These are phyloP conservation scores for Eilema depressum DNA, from an alignment of 2,888 invertebrate species.

Conservation along the genomic window DNA sequence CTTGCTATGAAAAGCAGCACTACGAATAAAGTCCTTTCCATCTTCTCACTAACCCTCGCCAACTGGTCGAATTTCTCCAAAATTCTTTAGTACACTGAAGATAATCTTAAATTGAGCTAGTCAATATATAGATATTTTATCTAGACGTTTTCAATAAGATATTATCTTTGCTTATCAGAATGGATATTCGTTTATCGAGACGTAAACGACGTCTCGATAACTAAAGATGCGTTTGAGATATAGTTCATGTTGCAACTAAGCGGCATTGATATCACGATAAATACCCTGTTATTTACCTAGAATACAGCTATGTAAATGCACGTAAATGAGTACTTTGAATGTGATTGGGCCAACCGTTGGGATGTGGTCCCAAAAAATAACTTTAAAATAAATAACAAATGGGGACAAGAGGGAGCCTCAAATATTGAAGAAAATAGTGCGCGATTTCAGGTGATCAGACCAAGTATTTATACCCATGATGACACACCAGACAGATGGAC, in stretches of 20 bases:
- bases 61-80: not conserved
- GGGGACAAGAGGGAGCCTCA: too few species aligned
- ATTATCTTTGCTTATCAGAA: slow-evolving; percentile 49
- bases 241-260: slow-evolving; percentile 4
- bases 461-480: too few species aligned
- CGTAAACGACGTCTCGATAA: slow-evolving; percentile 49
- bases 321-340: too few species aligned
- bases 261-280: not conserved
- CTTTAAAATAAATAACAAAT: too few species aligned
- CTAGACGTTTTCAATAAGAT: slow-evolving; percentile 61
- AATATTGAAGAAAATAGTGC: too few species aligned
- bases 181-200: slow-evolving; percentile 25
- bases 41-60: slow-evolving; percentile 35
- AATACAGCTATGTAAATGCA: not conserved
- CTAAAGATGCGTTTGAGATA: slow-evolving; percentile 12
- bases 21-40: slow-evolving; percentile 48
- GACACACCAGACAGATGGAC: too few species aligned
- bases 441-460: too few species aligned
- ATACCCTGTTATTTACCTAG: not conserved
- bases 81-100: slow-evolving; percentile 17
- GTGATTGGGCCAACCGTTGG: too few species aligned
- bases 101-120: slow-evolving; percentile 24
- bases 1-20: slow-evolving; percentile 42
- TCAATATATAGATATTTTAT: slow-evolving; percentile 60
- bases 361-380: too few species aligned